Evolutionary conservation across 2,888 invertebrate genomes (phyloP).

Genomic region (Chromoteleia sp.): DNA sequence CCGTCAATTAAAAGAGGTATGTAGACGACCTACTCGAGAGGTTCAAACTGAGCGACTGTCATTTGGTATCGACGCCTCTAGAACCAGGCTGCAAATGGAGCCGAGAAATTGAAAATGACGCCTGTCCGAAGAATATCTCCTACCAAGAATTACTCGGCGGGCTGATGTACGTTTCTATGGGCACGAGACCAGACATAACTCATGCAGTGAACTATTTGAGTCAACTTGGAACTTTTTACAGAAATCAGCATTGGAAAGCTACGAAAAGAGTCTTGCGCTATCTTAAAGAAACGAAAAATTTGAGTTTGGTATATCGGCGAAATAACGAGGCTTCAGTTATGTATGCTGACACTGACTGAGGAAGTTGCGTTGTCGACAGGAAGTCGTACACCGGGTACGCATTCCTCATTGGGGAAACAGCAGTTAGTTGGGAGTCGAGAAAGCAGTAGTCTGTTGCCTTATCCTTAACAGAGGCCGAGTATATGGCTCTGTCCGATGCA

Average conservation of each 20-base stretch:
- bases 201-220: slow-evolving; percentile 36
- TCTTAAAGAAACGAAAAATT: slow-evolving; percentile 27
- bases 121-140: too few relatives aligned
- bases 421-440: slow-evolving; percentile 25
- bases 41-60: too few relatives aligned
- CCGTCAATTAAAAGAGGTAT: too few relatives aligned
- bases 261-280: slow-evolving; percentile 4
- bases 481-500: slow-evolving; percentile 16
- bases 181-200: slow-evolving; percentile 16
- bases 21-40: too few relatives aligned
- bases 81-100: too few relatives aligned
- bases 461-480: slow-evolving; percentile 22
- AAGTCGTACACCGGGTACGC: slow-evolving; percentile 66
- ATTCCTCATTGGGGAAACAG: slow-evolving; percentile 16
- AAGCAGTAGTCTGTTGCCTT: slow-evolving; percentile 17
- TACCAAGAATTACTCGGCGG: too few relatives aligned
- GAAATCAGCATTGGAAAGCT: slow-evolving; percentile 65
- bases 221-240: slow-evolving; percentile 56
- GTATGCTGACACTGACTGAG: slow-evolving; percentile 71
- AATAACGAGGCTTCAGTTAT: too few relatives aligned
- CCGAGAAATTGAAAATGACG: too few relatives aligned
- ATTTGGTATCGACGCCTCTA: too few relatives aligned
- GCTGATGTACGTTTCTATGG: too few relatives aligned
- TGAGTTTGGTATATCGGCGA: slow-evolving; percentile 30
- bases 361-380: slow-evolving; percentile 48